Evolutionary conservation across 2,797 vertebrate species (phyloP), one percentile per base, ranked within the genome.

Genomic region (Sebastes goodei): DNA sequence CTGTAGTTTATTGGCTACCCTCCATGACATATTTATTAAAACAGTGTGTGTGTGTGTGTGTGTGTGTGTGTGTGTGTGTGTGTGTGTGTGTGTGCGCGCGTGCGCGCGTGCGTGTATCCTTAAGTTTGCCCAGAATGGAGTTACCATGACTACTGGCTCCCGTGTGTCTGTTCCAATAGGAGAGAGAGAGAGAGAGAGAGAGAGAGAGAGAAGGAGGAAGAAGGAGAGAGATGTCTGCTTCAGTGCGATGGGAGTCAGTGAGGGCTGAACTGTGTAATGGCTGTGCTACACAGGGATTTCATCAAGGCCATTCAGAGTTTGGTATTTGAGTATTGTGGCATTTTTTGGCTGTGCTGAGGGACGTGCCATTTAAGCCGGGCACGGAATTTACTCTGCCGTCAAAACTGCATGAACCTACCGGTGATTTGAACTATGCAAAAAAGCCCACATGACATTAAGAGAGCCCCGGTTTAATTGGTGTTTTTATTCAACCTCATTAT

Each of bases 71-170:
- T 71, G 62, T 71, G 52, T 72, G 3, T 71, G 57, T 76, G 74
- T 76, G 29, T 61, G 35, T 77, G 55, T 78, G 74, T 75, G 62
- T 71, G 62, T 71, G 52, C n/a, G n/a, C n/a, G n/a, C n/a, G n/a
- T n/a, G n/a, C n/a, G n/a, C n/a, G n/a, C n/a, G n/a, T n/a, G n/a
- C n/a, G n/a, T n/a, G n/a, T n/a, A n/a, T n/a, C 86, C 89, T 88
- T 90, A 93, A 92, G 90, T 95, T 94, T 95, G 94, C 87, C 83
- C 83, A 87, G 91, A 89, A 88, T 73, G 84, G 86, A 86, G 95
- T 96, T 95, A 91, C 95, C 94, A 95, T 96, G 95, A 93, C 94
- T 92, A 96, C 94, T 80, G 80, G 90, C 92, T 93, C 86, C 87
- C 90, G 94, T 74, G 32, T 93, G 93, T 92, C 88, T 92, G 88